A percentile compares a stretch with the other conserved stretches of the same genome.
These are phyloP conservation scores for Trichechus manatus DNA, from an alignment of 2,113 vertebrate species.

Conservation along the genomic window DNA sequence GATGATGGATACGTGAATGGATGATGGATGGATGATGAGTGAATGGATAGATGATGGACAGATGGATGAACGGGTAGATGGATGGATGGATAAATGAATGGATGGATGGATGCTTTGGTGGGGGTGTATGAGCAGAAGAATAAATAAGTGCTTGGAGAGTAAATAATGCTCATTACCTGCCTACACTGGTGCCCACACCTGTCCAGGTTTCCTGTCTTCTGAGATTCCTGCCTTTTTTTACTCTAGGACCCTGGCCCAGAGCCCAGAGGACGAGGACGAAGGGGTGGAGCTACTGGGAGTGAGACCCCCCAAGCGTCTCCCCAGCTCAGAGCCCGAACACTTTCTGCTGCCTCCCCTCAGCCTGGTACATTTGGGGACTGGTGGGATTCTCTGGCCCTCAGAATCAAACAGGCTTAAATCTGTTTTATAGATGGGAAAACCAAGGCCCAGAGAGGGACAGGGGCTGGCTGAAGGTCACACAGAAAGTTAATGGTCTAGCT, in stretches of 20 bases:
- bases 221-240: slow-evolving; percentile 43
- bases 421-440: background rate
- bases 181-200: background rate
- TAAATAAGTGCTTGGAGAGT: background rate
- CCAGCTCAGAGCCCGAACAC: slow-evolving; percentile 52
- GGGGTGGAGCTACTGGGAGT: slow-evolving; percentile 73
- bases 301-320: slow-evolving; percentile 75
- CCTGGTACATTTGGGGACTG: slow-evolving; percentile 75
- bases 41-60: fast-evolving
- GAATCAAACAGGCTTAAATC: background rate
- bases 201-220: background rate
- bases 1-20: background rate
- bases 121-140: background rate
- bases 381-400: background rate
- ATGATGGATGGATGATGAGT: background rate
- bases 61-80: background rate
- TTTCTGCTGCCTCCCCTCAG: slow-evolving; percentile 81
- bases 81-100: background rate
- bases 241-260: slow-evolving; percentile 75
- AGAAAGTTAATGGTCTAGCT: background rate
- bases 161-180: background rate
- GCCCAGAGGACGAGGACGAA: slow-evolving; percentile 68
- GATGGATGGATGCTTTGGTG: background rate
- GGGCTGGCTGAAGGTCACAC: slow-evolving; percentile 1
- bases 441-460: background rate